Percentiles rank a stretch among this genome's conserved stretches.
These are phyloP conservation scores for Scaptomyza reducta DNA, from an alignment of 2,888 invertebrate genomes.

Conservation along the genomic window DNA sequence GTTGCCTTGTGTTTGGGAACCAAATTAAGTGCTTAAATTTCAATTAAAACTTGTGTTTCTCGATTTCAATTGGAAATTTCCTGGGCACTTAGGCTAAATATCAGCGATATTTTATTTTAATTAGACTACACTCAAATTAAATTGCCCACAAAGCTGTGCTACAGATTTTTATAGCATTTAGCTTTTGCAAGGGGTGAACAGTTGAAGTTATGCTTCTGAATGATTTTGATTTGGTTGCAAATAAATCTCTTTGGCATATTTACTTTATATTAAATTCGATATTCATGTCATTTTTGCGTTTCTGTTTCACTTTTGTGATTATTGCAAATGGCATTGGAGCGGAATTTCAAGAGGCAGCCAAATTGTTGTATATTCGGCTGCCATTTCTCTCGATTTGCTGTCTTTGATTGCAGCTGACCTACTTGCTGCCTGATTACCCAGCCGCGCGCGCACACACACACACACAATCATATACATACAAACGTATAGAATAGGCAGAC, in stretches of 20 bases:
- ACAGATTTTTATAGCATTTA: constrained; percentile 10
- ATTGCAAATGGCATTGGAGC: constrained; percentile 23
- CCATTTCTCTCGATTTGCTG: constrained; percentile 64
- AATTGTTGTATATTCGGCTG: constrained; percentile 60
- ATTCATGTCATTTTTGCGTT: background rate
- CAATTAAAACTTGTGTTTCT: constrained; percentile 71
- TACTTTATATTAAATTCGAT: constrained; percentile 5
- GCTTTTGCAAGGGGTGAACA: background rate
- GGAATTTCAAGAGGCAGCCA: constrained; percentile 26
- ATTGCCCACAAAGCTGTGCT: constrained; percentile 33
- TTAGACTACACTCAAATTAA: constrained; percentile 57
- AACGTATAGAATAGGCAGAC: background rate
- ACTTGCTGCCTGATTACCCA: constrained; percentile 77
- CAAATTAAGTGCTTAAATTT: constrained; percentile 79
- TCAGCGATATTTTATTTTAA: constrained; percentile 65
- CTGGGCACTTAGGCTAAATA: constrained; percentile 60
- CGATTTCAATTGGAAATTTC: constrained; percentile 41
- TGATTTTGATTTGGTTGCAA: background rate
- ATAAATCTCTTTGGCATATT: background rate
- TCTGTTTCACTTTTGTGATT: constrained; percentile 12
- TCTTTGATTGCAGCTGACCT: constrained; percentile 77
- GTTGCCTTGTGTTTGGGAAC: constrained; percentile 24
- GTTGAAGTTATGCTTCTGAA: background rate
- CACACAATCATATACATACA: background rate
- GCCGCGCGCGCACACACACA: constrained; percentile 25